Percentiles rank a stretch among this genome's conserved stretches.
Conservation (phyloP, 2,888 invertebrate species). For the Pelosia muscerda region DNA sequence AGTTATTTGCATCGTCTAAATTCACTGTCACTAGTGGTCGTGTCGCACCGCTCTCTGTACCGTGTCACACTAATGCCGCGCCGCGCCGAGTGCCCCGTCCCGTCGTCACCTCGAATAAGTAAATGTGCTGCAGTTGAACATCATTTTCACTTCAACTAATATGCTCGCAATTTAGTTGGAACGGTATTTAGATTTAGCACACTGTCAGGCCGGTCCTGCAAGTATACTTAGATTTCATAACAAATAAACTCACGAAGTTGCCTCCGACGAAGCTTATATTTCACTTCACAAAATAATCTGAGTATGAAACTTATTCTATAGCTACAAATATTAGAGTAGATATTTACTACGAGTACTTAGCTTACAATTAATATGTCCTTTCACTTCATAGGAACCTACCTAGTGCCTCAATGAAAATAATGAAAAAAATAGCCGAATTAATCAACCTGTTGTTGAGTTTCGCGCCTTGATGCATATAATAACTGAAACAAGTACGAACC, state of each 20-base stretch:
- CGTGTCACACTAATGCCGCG: no score
- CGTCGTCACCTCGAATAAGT: neutral
- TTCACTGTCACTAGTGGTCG: neutral
- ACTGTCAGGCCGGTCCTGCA: neutral
- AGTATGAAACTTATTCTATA: no score
- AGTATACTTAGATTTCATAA: neutral
- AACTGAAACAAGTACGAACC: neutral
- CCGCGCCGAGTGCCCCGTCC: no score
- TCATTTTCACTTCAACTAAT: neutral
- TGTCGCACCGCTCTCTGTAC: neutral
- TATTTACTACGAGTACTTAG: no score
- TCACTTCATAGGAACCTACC: no score
- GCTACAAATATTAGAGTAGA: no score
- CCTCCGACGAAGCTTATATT: no score
- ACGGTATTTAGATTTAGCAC: neutral
- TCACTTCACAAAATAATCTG: neutral
- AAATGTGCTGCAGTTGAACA: neutral
- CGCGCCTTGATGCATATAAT: neutral
- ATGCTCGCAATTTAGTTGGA: neutral
- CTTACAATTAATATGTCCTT: no score
- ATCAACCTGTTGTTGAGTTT: neutral
- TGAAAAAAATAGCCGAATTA: neutral
- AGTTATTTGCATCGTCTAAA: neutral
- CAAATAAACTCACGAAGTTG: neutral
- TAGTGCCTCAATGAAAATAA: neutral